Percentiles rank a stretch among this genome's conserved stretches.
Evolutionary conservation across 2,888 invertebrate genomes (phyloP).

Genomic region (Phalangium opilio): DNA sequence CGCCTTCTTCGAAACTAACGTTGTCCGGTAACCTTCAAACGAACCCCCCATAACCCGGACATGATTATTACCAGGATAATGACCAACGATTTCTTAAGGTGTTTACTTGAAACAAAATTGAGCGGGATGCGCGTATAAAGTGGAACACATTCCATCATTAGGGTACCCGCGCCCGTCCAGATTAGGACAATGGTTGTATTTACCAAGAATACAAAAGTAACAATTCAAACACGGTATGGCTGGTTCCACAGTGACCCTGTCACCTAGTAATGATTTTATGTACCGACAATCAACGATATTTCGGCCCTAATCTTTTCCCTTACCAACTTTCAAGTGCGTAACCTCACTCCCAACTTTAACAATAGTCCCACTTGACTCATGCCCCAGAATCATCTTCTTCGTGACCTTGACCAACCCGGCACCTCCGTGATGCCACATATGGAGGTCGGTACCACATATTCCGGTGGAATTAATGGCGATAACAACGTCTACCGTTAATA

Average conservation of each 20-base stretch:
- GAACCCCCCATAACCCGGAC: too few relatives aligned
- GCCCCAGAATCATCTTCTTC: constrained; percentile 36
- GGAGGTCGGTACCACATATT: constrained; percentile 39
- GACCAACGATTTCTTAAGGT: too few relatives aligned
- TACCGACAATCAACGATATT: too few relatives aligned
- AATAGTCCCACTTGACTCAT: constrained; percentile 33
- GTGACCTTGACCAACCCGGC: constrained; percentile 35
- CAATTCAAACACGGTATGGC: constrained; percentile 34
- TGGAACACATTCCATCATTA: too few relatives aligned
- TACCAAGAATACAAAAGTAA: constrained; percentile 34
- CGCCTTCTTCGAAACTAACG: constrained; percentile 81
- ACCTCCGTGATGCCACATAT: constrained; percentile 34
- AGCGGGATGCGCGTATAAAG: constrained; percentile 32
- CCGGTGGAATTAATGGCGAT: constrained; percentile 34
- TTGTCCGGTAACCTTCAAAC: constrained; percentile 62
- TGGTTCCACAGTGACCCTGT: constrained; percentile 37
- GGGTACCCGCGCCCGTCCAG: constrained; percentile 30
- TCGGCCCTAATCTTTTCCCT: too few relatives aligned
- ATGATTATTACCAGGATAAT: too few relatives aligned
- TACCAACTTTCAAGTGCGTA: constrained; percentile 31
- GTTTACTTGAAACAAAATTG: constrained; percentile 37
- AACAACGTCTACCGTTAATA: constrained; percentile 27
- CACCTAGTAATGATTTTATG: constrained; percentile 27
- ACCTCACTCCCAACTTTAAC: constrained; percentile 33
- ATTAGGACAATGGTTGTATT: constrained; percentile 38